These are phyloP conservation scores for Leucosticte australis DNA, from an alignment of 2,113 vertebrate genomes.

Conservation along the genomic window DNA sequence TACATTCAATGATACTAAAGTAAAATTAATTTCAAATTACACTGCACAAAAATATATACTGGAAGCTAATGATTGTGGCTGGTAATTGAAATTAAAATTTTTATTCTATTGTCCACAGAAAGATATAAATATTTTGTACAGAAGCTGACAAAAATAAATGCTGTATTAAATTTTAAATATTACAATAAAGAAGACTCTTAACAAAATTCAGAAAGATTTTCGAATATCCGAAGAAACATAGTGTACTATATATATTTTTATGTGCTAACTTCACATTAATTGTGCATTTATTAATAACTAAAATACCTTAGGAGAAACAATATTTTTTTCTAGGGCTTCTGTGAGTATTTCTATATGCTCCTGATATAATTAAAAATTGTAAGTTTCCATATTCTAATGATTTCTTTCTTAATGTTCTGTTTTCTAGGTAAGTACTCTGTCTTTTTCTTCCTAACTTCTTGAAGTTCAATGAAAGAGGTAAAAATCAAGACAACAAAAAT, in stretches of 20 bases:
- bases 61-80: not conserved
- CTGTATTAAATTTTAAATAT: not conserved
- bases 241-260: not conserved
- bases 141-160: not conserved
- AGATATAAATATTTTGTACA: not conserved
- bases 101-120: not conserved
- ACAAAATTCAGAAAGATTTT: not conserved
- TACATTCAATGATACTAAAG: not conserved
- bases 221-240: not conserved
- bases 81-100: not conserved
- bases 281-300: not conserved
- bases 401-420: conserved; percentile 30
- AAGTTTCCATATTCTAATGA: not conserved
- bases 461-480: not conserved
- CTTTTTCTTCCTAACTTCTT: conserved; percentile 29
- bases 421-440: conserved; percentile 75
- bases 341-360: not conserved
- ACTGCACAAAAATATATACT: not conserved
- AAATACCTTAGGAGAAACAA: not conserved
- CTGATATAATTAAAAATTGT: not conserved
- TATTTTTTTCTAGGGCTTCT: not conserved
- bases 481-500: not conserved
- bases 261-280: not conserved
- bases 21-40: not conserved
- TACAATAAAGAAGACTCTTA: not conserved